Base-by-base conservation (phyloP, 2,113 vertebrate species). In the Laterallus jamaicensis region DNA sequence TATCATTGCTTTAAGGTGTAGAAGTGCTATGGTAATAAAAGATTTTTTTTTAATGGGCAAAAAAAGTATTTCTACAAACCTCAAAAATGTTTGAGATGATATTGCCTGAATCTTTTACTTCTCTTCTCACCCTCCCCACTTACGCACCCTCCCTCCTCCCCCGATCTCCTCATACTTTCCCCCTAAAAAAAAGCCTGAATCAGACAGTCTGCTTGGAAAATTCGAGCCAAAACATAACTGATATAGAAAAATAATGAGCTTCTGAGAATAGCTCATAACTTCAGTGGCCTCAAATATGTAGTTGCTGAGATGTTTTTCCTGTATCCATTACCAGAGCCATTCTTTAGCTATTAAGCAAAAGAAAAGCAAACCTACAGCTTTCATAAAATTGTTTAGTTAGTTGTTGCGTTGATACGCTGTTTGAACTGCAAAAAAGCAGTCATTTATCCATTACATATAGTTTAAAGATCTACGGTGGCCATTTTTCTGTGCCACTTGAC, bases 121-220 rank as follows among this genome's bases (percentile, higher is more conserved):
- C 13, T 56, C 2, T 4, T 2, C 10, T 2, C 5, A 8, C 25
- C 3, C 5, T 4, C 28, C 2, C 4, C 44, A 47, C 44, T 17
- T 47, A 47, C 1, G 39, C 39, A 39, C 8, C 15, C 3, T 0
- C 7, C 15, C 9, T 3, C 1, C 7, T 12, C 15, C 21, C 5
- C 21, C 1, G 4, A 35, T 58, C 29, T 70, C 25, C 6, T 66
- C 6, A 25, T 69, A 31, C 17, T 40, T 66, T n/a, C 25, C 35
- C 49, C 20, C 44, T 18, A 4, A 3, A 40, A 56, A 25, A 58
- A 56, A 15, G 15, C 22, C n/a, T 62, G 58, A 88, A 58, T 69
- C 10, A 50, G 31, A 40, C 24, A 73, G 47, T 66, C 26, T 67
- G 20, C 22, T 62, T 83, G 63, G 80, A 78, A 92, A 86, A 77